These are phyloP conservation scores for Champsocephalus gunnari DNA, from an alignment of 2,797 vertebrate genomes.

Conservation along the genomic window DNA sequence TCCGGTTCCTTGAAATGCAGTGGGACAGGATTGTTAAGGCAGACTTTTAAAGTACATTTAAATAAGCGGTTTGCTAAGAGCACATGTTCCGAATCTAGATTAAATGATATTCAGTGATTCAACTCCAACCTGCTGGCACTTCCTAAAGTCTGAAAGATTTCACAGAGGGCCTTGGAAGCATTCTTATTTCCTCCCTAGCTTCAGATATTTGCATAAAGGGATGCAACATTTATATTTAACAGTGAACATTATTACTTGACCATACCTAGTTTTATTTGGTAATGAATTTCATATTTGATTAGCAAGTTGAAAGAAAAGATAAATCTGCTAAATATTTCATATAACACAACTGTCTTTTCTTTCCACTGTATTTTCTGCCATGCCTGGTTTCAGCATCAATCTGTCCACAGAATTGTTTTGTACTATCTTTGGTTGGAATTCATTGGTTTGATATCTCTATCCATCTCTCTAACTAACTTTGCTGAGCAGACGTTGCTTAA, in stretches of 20 bases:
- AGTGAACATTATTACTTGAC: conserved; percentile 34
- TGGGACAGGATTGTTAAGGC: conserved; percentile 25
- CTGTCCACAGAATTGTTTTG: conserved; percentile 5
- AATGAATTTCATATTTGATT: conserved; percentile 13
- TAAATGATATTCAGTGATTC: conserved; percentile 52
- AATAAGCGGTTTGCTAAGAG: conserved; percentile 21
- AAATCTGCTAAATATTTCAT: conserved; percentile 16
- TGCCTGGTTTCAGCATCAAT: conserved; percentile 26
- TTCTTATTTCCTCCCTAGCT: conserved; percentile 40
- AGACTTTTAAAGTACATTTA: conserved; percentile 23
- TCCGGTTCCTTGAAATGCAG: conserved; percentile 29
- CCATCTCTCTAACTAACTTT: conserved; percentile 29
- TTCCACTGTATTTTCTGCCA: background rate
- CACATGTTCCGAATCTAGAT: conserved; percentile 56
- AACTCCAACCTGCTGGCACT: conserved; percentile 58
- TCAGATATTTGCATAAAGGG: conserved; percentile 46
- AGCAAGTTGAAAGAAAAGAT: conserved; percentile 21
- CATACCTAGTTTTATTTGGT: conserved; percentile 8
- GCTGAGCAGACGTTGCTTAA: conserved; percentile 17
- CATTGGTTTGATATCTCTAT: conserved; percentile 33
- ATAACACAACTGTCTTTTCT: conserved; percentile 1
- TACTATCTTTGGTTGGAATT: conserved; percentile 7
- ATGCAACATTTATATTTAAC: conserved; percentile 32
- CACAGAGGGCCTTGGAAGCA: conserved; percentile 36
- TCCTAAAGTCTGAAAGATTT: conserved; percentile 49